Conservation (phyloP, 2,888 invertebrate genomes). For the Eupithecia subumbrata region DNA sequence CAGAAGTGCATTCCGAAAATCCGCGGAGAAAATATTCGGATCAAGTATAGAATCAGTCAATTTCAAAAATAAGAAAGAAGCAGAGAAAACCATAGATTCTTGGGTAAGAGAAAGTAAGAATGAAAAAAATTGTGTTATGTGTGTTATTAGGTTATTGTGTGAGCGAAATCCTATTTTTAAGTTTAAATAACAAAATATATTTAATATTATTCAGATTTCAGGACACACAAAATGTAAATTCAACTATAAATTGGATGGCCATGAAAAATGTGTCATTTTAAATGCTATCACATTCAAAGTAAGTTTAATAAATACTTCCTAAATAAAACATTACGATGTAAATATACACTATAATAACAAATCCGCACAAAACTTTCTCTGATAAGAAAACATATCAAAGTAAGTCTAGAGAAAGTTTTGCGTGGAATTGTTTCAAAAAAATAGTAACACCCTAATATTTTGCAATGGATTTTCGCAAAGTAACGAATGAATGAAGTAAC, state of each 20-base stretch:
- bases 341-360: too few species aligned
- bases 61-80: background rate
- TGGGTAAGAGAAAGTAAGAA: background rate
- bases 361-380: too few species aligned
- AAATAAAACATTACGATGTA: too few species aligned
- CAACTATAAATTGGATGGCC: background rate
- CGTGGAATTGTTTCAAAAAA: too few species aligned
- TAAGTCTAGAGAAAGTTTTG: too few species aligned
- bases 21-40: background rate
- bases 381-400: too few species aligned
- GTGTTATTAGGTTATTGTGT: background rate
- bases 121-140: too few species aligned
- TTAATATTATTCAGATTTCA: background rate
- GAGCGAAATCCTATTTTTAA: background rate
- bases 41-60: background rate
- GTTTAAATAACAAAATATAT: background rate
- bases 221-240: background rate
- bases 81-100: background rate
- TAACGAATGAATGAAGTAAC: too few species aligned
- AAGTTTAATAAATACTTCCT: background rate
- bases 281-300: constrained; percentile 10
- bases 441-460: too few species aligned
- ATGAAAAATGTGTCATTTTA: constrained; percentile 3
- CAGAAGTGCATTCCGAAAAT: background rate
- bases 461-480: too few species aligned